These are phyloP conservation scores for Seriola rivoliana DNA, from an alignment of 2,113 vertebrate species.

Conservation along the genomic window DNA sequence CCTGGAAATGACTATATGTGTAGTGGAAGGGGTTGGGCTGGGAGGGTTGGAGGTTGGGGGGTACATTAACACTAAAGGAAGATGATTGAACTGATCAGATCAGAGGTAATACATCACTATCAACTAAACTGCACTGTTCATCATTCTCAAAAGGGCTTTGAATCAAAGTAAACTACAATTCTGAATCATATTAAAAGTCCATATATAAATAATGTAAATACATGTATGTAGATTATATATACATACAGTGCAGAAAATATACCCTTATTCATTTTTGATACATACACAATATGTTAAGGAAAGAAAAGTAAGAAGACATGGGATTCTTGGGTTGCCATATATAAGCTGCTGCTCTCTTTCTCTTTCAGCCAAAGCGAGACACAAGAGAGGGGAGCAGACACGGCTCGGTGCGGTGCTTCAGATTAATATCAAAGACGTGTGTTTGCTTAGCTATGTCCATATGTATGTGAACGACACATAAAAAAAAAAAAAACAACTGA, in stretches of 20 bases:
- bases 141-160: conserved; percentile 83
- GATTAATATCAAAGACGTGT: conserved; percentile 37
- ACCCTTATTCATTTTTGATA: conserved; percentile 63
- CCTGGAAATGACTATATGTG: conserved; percentile 1
- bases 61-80: background rate
- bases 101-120: conserved; percentile 64
- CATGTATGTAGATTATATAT: conserved; percentile 77
- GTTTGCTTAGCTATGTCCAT: conserved; percentile 47
- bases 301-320: background rate
- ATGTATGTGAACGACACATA: conserved; percentile 44
- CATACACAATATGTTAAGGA: conserved; percentile 11
- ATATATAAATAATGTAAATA: conserved; percentile 82
- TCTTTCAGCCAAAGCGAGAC: conserved; percentile 11
- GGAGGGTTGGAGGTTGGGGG: background rate
- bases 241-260: conserved; percentile 71
- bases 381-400: conserved; percentile 36
- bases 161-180: conserved; percentile 73
- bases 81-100: conserved; percentile 12
- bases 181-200: conserved; percentile 70
- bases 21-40: background rate
- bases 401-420: conserved; percentile 25
- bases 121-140: conserved; percentile 73
- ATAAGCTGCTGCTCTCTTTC: conserved; percentile 47
- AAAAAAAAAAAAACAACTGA: conserved; percentile 12
- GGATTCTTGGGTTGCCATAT: conserved; percentile 1